A percentile compares a stretch with the other conserved stretches of the same genome.
Evolutionary conservation across 2,888 invertebrate genomes (phyloP).

Genomic region (Labia minor): DNA sequence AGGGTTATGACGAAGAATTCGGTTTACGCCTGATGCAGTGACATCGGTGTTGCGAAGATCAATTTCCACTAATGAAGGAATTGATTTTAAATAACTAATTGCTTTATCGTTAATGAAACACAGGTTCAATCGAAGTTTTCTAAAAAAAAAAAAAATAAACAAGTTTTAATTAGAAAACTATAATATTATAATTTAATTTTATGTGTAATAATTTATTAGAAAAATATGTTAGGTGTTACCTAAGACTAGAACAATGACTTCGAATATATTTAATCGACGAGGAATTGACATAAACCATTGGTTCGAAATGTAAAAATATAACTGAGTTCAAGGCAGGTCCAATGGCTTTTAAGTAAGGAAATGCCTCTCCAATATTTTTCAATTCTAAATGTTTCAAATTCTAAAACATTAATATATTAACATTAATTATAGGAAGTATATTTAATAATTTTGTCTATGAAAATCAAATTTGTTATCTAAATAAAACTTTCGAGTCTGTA

Average conservation of each 20-base stretch:
- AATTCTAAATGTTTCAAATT: constrained; percentile 27
- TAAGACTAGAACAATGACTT: constrained; percentile 26
- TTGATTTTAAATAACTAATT: constrained; percentile 24
- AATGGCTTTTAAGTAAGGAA: constrained; percentile 25
- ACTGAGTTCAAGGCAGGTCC: constrained; percentile 25
- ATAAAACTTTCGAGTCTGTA: background rate
- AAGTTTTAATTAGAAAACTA: background rate
- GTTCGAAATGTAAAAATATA: constrained; percentile 23
- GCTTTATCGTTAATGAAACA: constrained; percentile 27
- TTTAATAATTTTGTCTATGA: background rate
- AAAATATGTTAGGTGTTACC: constrained; percentile 19
- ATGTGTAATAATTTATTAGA: too few species aligned
- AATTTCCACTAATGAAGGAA: constrained; percentile 25
- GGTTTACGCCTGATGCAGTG: constrained; percentile 24
- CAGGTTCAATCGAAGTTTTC: constrained; percentile 25
- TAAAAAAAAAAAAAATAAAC: constrained; percentile 20
- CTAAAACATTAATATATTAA: constrained; percentile 20
- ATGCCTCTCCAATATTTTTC: constrained; percentile 25
- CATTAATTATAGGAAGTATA: background rate
- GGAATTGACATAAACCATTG: constrained; percentile 25
- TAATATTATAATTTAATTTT: too few species aligned
- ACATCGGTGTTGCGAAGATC: constrained; percentile 28
- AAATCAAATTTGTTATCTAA: background rate
- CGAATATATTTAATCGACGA: constrained; percentile 25
- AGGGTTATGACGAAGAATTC: constrained; percentile 25